Base-by-base conservation (phyloP, 53 echinoderm and acorn worm species). In the Mesocentrotus franciscanus region DNA sequence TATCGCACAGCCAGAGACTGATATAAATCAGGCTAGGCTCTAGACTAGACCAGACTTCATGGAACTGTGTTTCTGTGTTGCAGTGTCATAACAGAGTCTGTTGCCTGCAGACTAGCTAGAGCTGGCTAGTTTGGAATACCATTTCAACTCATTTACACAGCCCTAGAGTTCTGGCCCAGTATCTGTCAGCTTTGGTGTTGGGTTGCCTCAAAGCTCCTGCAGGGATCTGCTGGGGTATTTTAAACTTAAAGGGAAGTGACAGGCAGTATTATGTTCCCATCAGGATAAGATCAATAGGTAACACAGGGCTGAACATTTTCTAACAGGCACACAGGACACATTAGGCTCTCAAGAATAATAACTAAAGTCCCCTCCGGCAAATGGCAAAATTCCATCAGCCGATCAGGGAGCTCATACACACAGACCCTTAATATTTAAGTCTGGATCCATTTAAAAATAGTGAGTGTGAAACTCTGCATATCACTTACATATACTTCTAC, bases 101-200 rank as follows among this genome's bases (percentile, higher is more conserved):
- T 5, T 15, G 33, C 34, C 18, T 39, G 39, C 9, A 35, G 81
- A 72, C 72, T 72, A 72, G 8, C 27, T n/a, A 35, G 39, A 39
- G 18, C 81, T 39, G 49, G 10, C 18, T 0, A 27, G 81, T 8
- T 81, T 7, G 20, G 42, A 33, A 14, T 81, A 33, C 20, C 81
- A 36, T 39, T 81, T 81, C 81, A 36, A 81, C 81, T 81, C 81
- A 42, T 81, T 81, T 81, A 81, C 42, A 81, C 81, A 81, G 20
- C 81, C 81, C 81, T 42, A 81, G 81, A 36, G 81, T 81, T 81
- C 39, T 81, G 81, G 81, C 81, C 81, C 15, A 81, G 81, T 29
- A 35, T 81, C 42, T 81, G 81, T 81, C 81, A 81, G 81, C 36
- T 15, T 81, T 36, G 81, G 81, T 81, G 81, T 81, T 81, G 42